Evolutionary conservation across 2,797 vertebrate genomes (phyloP).

Genomic region (Macropodus opercularis): DNA sequence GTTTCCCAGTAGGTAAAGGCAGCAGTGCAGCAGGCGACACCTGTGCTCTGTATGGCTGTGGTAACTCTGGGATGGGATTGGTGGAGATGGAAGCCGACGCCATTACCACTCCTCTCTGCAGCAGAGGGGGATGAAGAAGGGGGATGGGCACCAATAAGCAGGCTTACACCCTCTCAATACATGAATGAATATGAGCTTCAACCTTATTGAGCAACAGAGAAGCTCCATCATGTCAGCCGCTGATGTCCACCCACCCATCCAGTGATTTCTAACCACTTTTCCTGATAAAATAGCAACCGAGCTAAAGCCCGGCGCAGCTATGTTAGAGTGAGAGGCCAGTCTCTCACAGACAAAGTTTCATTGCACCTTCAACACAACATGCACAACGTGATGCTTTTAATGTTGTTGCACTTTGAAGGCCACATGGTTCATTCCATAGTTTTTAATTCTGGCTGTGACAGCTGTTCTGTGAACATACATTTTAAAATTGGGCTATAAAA

Average conservation of each 20-base stretch:
- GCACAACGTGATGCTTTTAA: too few species aligned
- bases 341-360: too few species aligned
- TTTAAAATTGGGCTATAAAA: too few species aligned
- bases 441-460: not conserved
- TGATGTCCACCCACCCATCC: too few species aligned
- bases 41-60: conserved; percentile 56
- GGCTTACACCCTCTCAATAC: conserved; percentile 29
- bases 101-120: conserved; percentile 67
- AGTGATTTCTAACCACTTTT: too few species aligned
- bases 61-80: conserved; percentile 56
- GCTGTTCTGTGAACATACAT: not conserved
- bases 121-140: conserved; percentile 51
- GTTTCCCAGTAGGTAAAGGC: conserved; percentile 36
- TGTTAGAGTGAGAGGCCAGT: too few species aligned
- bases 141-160: conserved; percentile 62
- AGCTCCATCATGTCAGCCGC: not conserved
- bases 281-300: too few species aligned
- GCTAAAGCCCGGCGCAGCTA: too few species aligned
- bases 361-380: too few species aligned
- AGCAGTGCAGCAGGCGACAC: conserved; percentile 49
- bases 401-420: not conserved
- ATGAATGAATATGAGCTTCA: conserved; percentile 50
- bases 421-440: not conserved
- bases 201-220: conserved; percentile 33
- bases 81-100: conserved; percentile 50